Evolutionary conservation across 1,140 invertebrate species (phyloP), one percentile per base, ranked within the genome.

Genomic region (Rhagoletis zephyria): DNA sequence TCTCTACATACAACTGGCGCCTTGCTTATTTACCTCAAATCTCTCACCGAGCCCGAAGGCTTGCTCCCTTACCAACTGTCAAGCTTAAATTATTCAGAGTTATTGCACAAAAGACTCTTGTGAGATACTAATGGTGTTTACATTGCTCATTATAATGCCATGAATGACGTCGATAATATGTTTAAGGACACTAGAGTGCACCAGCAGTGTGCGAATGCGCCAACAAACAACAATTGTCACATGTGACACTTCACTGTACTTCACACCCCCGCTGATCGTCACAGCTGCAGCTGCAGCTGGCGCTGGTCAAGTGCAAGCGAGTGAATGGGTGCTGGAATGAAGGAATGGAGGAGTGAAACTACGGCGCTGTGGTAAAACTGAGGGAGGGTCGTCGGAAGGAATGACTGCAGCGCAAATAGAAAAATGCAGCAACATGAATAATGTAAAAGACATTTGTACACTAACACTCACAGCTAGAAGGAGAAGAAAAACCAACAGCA

Each of bases 51-150:
- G 5, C 51, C 51, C 51, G 5, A 7, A 56, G 30, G 30, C 30
- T 56, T 56, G 51, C 51, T 7, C 51, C n/a, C 70, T 48, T 48
- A 48, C 42, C 10, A 74, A 48, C 67, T 48, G 40, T 45, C 77
- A 65, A 45, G 67, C 30, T 70, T 70, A 70, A 70, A 45, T 70
- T 45, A 74, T 74, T 48, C 70, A 51, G 42, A 74, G 70, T 74
- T 48, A 74, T 74, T 48, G 70, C 30, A 48, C 14, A 74, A 74
- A 74, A 74, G 70, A 51, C 14, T 48, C 70, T 74, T 48, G 70
- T 74, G 70, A 74, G 70, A 51, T 51, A 16, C 42, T 74, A 48
- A 70, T 70, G 64, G 74, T 89, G 89, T 90, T 90, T 90, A 89
- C 88, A 86, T 88, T 87, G 86, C 87, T 87, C 30, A 85, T 85